These are phyloP conservation scores for Poeciliopsis paucimaculata DNA, from an alignment of 2,797 vertebrate species.

Conservation along the genomic window DNA sequence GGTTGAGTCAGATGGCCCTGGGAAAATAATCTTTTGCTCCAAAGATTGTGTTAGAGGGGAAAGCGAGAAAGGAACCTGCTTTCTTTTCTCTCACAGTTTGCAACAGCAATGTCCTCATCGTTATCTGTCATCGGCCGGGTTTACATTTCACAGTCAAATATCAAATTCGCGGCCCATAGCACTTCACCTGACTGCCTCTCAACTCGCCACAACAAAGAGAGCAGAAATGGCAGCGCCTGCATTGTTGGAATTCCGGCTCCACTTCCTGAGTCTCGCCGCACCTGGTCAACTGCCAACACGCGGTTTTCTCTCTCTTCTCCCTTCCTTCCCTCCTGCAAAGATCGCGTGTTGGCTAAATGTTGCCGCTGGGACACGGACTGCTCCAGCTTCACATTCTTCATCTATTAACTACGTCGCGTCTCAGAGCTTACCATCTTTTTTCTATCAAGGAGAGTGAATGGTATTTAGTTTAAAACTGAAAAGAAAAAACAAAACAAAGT, in stretches of 20 bases:
- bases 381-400: slow-evolving; percentile 35
- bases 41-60: slow-evolving; percentile 19
- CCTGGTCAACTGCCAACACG: slow-evolving; percentile 74
- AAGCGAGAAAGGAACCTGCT: slow-evolving; percentile 1
- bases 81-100: neutral
- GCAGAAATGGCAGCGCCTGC: slow-evolving; percentile 65
- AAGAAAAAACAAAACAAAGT: slow-evolving; percentile 6
- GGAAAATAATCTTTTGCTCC: slow-evolving; percentile 56
- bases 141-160: slow-evolving; percentile 27
- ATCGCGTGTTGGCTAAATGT: slow-evolving; percentile 65
- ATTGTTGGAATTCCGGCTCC: slow-evolving; percentile 84
- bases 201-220: slow-evolving; percentile 57
- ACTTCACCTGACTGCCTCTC: slow-evolving; percentile 43
- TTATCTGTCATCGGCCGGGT: slow-evolving; percentile 23
- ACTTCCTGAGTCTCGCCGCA: slow-evolving; percentile 81
- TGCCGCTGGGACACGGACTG: slow-evolving; percentile 52
- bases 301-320: slow-evolving; percentile 49
- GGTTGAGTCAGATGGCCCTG: slow-evolving; percentile 54
- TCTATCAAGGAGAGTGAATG: neutral
- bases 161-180: slow-evolving; percentile 44
- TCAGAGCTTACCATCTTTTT: neutral
- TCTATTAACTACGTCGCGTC: slow-evolving; percentile 21
- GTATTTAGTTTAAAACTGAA: neutral
- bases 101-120: slow-evolving; percentile 18
- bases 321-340: slow-evolving; percentile 66